A percentile compares a stretch with the other conserved stretches of the same genome.
These are phyloP conservation scores for Chitala chitala DNA, from an alignment of 2,113 vertebrate species.

Conservation along the genomic window DNA sequence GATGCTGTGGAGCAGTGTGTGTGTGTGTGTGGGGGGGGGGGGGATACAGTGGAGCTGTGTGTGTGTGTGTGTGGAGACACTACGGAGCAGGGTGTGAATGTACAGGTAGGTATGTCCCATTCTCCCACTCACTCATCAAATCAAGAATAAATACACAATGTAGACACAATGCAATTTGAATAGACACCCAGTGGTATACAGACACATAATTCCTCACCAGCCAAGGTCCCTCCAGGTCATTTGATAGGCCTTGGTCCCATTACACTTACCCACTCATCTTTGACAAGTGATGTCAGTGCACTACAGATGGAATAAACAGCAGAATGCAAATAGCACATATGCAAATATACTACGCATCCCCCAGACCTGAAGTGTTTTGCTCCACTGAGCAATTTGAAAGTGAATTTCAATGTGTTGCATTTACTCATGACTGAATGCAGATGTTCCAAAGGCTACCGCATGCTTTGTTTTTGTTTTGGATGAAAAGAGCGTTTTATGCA, in stretches of 20 bases:
- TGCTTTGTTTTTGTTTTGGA: slow-evolving; percentile 6
- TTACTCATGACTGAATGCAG: neutral
- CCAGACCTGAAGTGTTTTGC: neutral
- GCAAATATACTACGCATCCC: neutral
- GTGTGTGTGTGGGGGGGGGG: too few relatives aligned
- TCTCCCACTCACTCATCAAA: too few relatives aligned
- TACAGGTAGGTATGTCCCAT: too few relatives aligned
- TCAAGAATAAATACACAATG: too few relatives aligned
- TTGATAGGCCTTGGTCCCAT: neutral
- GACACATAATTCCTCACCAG: neutral
- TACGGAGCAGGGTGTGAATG: too few relatives aligned
- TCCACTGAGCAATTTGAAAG: neutral
- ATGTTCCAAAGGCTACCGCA: neutral
- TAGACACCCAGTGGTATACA: too few relatives aligned
- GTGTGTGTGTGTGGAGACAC: too few relatives aligned
- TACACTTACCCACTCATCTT: neutral
- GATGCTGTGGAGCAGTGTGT: too few relatives aligned
- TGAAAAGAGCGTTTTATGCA: neutral
- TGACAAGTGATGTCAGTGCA: neutral
- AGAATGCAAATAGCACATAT: neutral
- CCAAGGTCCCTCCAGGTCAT: neutral
- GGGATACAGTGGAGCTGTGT: too few relatives aligned
- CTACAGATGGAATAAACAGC: neutral
- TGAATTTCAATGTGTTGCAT: slow-evolving; percentile 1
- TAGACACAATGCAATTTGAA: too few relatives aligned